A percentile compares a stretch with the other conserved stretches of the same genome.
Evolutionary conservation across 1,140 invertebrate species (phyloP).

Genomic region (Drosophila santomea): DNA sequence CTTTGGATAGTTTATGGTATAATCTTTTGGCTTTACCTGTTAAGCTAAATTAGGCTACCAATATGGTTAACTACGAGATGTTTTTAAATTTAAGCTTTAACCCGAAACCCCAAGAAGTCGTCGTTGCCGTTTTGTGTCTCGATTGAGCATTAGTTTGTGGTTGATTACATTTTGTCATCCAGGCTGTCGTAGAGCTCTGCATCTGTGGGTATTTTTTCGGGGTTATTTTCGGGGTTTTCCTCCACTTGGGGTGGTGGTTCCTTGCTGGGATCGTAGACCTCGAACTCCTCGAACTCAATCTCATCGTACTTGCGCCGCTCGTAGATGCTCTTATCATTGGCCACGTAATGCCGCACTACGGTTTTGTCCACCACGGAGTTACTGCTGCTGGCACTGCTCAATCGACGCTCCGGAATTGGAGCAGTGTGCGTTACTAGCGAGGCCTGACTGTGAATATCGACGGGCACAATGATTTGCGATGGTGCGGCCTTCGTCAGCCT

Average conservation of each 20-base stretch:
- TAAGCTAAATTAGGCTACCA: slow-evolving; percentile 56
- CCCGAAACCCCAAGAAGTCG: slow-evolving; percentile 48
- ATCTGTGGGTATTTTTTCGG: slow-evolving; percentile 42
- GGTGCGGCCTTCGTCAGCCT: slow-evolving; percentile 23
- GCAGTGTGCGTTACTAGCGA: slow-evolving; percentile 6
- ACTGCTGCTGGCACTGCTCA: slow-evolving; percentile 69
- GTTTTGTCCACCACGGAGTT: slow-evolving; percentile 71
- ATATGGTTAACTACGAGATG: slow-evolving; percentile 7
- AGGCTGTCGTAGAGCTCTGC: slow-evolving; percentile 77
- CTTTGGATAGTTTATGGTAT: slow-evolving; percentile 63
- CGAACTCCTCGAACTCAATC: slow-evolving; percentile 93
- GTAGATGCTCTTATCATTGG: slow-evolving; percentile 85
- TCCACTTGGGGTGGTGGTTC: slow-evolving; percentile 40
- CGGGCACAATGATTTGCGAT: slow-evolving; percentile 74
- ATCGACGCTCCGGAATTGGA: slow-evolving; percentile 48
- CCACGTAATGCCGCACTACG: slow-evolving; percentile 80
- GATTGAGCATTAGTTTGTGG: slow-evolving; percentile 45
- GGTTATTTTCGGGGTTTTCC: slow-evolving; percentile 9
- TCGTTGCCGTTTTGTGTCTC: slow-evolving; percentile 40
- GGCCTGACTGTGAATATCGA: slow-evolving; percentile 63
- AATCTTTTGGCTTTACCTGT: slow-evolving; percentile 70
- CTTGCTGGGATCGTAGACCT: slow-evolving; percentile 86
- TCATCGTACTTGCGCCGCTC: slow-evolving; percentile 89
- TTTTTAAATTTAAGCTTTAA: slow-evolving; percentile 19
- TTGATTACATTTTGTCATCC: slow-evolving; percentile 68